phyloP scores from a whole-genome alignment of 2,113 vertebrate genomes.

The Galbula dea region DNA sequence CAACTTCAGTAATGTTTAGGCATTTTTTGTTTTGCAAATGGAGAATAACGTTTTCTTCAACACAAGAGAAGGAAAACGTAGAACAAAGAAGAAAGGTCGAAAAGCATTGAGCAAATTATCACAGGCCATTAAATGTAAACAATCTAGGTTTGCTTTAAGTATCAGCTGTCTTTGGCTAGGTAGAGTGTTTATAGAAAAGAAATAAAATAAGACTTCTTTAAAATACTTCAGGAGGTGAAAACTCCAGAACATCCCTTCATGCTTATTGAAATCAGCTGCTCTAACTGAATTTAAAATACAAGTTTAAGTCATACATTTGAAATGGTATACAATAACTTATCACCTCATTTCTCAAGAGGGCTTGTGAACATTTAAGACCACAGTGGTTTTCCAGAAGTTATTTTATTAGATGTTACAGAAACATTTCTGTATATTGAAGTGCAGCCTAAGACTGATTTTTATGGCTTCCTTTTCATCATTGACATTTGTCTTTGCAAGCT shows the following conservation, averaged over 20 bases:
- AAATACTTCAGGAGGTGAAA: neutral
- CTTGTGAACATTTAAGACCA: neutral
- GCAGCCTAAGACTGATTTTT: neutral
- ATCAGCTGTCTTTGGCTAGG: neutral
- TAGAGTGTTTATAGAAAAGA: neutral
- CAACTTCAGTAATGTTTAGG: neutral
- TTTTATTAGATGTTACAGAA: neutral
- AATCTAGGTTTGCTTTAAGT: neutral
- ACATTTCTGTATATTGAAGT: neutral
- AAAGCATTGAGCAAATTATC: neutral
- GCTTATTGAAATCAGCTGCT: neutral
- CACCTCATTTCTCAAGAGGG: neutral
- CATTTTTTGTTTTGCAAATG: neutral
- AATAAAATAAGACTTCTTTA: neutral
- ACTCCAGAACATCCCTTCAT: neutral
- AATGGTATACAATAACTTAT: neutral
- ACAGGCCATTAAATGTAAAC: neutral
- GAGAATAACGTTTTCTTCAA: neutral
- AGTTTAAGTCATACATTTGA: neutral
- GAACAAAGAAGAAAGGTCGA: neutral
- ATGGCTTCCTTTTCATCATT: accelerated
- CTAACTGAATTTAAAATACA: neutral
- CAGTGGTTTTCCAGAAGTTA: neutral
- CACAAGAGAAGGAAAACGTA: neutral
- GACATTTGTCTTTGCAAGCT: neutral